phyloP scores from a whole-genome alignment of 2,113 vertebrate species.

The Capreolus pygargus region DNA sequence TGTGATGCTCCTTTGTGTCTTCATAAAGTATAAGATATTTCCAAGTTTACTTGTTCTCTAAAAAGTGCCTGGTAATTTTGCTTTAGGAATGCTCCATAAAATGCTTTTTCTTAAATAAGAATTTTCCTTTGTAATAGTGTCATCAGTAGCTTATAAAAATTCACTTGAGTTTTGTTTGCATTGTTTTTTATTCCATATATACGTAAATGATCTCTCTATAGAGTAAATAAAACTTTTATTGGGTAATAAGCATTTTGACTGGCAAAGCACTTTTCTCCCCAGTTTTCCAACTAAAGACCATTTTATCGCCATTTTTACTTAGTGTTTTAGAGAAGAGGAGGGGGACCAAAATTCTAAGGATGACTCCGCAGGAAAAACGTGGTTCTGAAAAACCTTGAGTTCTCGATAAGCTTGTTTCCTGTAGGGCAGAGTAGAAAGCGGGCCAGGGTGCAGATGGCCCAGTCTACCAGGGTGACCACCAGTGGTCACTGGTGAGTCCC shows the following conservation, averaged over 20 bases:
- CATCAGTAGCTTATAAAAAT: slow-evolving; percentile 6
- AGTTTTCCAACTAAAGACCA: slow-evolving; percentile 27
- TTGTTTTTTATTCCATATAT: not conserved
- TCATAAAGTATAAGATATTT: not conserved
- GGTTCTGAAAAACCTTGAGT: not conserved
- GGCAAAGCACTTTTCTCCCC: not conserved
- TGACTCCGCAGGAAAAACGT: not conserved
- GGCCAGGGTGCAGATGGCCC: too few species aligned
- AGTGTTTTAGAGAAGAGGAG: slow-evolving; percentile 1
- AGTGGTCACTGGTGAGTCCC: not conserved
- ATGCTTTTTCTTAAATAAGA: slow-evolving; percentile 42
- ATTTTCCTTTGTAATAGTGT: not conserved
- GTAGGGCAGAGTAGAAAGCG: not conserved
- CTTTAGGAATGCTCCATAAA: not conserved
- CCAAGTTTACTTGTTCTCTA: not conserved
- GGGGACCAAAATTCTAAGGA: not conserved
- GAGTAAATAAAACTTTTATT: slow-evolving; percentile 48
- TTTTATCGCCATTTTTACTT: not conserved
- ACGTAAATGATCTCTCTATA: not conserved
- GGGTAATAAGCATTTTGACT: slow-evolving; percentile 54
- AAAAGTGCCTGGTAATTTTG: not conserved
- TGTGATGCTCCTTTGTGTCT: not conserved
- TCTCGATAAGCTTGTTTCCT: not conserved
- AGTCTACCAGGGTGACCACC: not conserved
- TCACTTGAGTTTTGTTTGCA: slow-evolving; percentile 19